Evolutionary conservation across 2,888 invertebrate species (phyloP).

Genomic region (Belgica antarctica): DNA sequence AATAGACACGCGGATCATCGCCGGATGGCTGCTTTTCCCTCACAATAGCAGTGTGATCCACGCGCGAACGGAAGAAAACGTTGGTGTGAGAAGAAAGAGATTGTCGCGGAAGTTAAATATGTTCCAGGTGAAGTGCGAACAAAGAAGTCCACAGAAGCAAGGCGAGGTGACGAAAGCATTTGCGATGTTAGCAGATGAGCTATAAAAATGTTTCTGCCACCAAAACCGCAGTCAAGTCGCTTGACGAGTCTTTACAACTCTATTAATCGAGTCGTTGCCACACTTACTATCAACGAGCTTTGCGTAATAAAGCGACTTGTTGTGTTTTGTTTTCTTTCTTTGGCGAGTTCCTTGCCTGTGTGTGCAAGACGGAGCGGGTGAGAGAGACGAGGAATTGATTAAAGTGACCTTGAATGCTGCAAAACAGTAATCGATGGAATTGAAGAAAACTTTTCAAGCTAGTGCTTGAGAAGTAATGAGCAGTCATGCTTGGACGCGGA

Average conservation of each 20-base stretch:
- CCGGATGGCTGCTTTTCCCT: background rate
- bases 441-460: too few relatives aligned
- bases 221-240: background rate
- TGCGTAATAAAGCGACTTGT: background rate
- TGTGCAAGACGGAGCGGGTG: background rate
- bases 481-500: too few relatives aligned
- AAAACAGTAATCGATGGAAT: background rate
- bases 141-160: background rate
- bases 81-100: background rate
- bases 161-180: too few relatives aligned
- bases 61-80: constrained; percentile 4
- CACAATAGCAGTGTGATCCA: background rate
- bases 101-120: background rate
- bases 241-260: too few relatives aligned
- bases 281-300: background rate
- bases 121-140: background rate
- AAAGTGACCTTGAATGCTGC: constrained; percentile 17
- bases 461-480: too few relatives aligned
- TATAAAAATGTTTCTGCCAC: background rate
- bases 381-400: background rate
- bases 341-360: too few relatives aligned
- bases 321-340: too few relatives aligned
- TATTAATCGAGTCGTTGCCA: background rate
- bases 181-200: background rate
- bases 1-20: background rate